phyloP scores from a whole-genome alignment of 30 jellyfish, hydroid and myxozoan genomes.

The Pelagia noctiluca region DNA sequence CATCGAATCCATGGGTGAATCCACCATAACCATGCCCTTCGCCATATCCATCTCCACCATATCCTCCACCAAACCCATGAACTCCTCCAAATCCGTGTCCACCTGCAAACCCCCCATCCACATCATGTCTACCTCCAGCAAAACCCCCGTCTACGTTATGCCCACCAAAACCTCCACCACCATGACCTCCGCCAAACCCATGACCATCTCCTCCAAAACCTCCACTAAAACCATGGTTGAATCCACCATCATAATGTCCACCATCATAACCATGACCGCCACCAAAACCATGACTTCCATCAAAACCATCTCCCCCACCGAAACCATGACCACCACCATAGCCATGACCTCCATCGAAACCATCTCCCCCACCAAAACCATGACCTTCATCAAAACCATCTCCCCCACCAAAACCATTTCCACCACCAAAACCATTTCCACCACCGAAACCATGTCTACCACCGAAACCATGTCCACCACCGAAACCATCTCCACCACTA shows the following conservation, averaged over 20 bases:
- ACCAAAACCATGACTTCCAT: constrained; percentile 43
- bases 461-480: constrained; percentile 15
- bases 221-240: constrained; percentile 67
- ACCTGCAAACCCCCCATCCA: constrained; percentile 49
- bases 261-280: constrained; percentile 80
- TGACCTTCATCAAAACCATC: constrained; percentile 77
- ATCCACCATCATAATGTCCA: constrained; percentile 76
- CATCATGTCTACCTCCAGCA: constrained; percentile 53
- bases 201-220: constrained; percentile 76
- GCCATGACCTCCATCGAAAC: constrained; percentile 35
- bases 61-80: background rate
- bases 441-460: constrained; percentile 53
- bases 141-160: constrained; percentile 61
- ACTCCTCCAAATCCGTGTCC: constrained; percentile 24
- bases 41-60: constrained; percentile 45
- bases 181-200: constrained; percentile 80
- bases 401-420: constrained; percentile 31
- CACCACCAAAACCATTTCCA: constrained; percentile 32
- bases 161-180: constrained; percentile 56
- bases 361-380: constrained; percentile 14
- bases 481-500: constrained; percentile 35
- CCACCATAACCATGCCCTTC: constrained; percentile 62
- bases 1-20: constrained; percentile 74
- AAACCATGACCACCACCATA: constrained; percentile 34
- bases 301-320: constrained; percentile 1